Conservation (phyloP, 2,113 vertebrate species). For the Spilogale gracilis region DNA sequence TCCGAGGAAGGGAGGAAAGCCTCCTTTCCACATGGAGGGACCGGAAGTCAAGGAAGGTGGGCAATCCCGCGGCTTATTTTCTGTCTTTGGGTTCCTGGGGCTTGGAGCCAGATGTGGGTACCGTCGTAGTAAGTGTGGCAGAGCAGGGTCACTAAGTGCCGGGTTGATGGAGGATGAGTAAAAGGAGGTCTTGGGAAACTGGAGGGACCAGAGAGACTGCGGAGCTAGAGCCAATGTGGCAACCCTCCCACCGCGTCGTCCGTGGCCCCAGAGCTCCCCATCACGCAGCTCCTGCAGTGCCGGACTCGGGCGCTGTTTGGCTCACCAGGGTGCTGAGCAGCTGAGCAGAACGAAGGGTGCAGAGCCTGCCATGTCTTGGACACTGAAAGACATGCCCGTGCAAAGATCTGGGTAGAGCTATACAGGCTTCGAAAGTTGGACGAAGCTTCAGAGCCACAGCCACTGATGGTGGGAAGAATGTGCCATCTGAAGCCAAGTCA, state of each 20-base stretch:
- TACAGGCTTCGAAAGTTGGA: background rate
- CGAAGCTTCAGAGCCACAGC: no score
- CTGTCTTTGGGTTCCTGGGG: no score
- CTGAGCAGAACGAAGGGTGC: accelerated
- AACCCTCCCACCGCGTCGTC: accelerated
- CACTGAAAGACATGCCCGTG: accelerated
- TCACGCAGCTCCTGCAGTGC: no score
- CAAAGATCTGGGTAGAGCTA: background rate
- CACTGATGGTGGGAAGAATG: background rate
- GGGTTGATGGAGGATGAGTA: background rate
- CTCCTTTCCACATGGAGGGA: background rate
- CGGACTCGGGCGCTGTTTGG: accelerated
- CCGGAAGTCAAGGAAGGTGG: accelerated
- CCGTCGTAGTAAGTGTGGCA: background rate
- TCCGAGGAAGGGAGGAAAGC: accelerated
- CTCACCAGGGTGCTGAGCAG: background rate
- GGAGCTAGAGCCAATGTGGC: accelerated
- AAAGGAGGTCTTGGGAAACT: background rate
- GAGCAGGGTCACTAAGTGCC: background rate
- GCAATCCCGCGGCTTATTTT: accelerated
- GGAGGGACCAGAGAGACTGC: no score
- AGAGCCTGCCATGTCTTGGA: no score
- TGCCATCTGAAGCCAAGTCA: background rate
- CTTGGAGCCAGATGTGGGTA: no score
- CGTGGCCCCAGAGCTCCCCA: no score